Evolutionary conservation across 2,113 vertebrate genomes (phyloP), one percentile per base, ranked within the genome.

Genomic region (Perognathus longimembris): DNA sequence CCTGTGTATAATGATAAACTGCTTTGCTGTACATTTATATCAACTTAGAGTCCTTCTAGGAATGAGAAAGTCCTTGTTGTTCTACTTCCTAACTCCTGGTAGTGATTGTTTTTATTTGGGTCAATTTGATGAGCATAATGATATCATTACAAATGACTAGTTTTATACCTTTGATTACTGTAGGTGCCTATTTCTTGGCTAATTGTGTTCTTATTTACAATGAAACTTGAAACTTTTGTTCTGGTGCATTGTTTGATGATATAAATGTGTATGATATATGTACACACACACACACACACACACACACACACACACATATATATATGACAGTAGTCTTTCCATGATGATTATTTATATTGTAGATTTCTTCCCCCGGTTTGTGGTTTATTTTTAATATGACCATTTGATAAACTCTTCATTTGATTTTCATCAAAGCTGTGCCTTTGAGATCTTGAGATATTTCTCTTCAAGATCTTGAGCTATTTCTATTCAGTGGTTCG

Each of bases 391-490:
- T 91, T 78, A 38, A n/a, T 40, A 22, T 57, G 7, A 57, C 1
- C 36, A 45, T 45, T 86, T 59, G 32, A 66, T 36, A 83, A 15
- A 76, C 20, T 64, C 32, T 88, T 74, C 18, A 26, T 85, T 82
- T 93, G 34, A 74, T n/a, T 20, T 30, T 40, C 73, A n/a, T 57
- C 34, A 74, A 90, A 59, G 22, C 10, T 92, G 61, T 89, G 30
- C 66, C 24, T 85, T 79, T 82, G n/a, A 69, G n/a, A 40, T 81
- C 50, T 91, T 38, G 42, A 76, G 75, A 73, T 63, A 34, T 40
- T 7, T 1, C 54, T 11, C 11, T 15, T 38, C 63, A 64, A 28
- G 63, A 10, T 8, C 26, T 64, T 8, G 63, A 10, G 26, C 7
- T 64, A 28, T 64, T 8, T 7, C 63, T n/a, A n/a, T n/a, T 64